A percentile compares a stretch with the other conserved stretches of the same genome.
Evolutionary conservation across 2,113 vertebrate genomes (phyloP).

Genomic region (Nycticorax nycticorax): DNA sequence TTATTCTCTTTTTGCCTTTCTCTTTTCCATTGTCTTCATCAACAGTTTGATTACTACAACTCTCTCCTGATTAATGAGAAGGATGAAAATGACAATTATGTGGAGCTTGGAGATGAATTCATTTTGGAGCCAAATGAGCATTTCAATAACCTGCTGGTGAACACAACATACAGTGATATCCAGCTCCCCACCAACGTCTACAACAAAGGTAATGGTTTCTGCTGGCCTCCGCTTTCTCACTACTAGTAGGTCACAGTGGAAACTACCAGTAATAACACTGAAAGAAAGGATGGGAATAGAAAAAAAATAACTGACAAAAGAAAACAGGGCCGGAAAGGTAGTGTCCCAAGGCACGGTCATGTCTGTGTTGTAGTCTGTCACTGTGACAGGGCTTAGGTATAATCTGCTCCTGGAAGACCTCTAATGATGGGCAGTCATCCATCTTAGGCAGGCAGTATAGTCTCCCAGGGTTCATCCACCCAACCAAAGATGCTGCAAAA

Average conservation of each 20-base stretch:
- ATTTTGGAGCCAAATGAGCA: constrained; percentile 88
- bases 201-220: constrained; percentile 84
- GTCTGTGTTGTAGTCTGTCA: background rate
- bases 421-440: background rate
- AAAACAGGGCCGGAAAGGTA: background rate
- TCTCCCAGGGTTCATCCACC: background rate
- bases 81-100: constrained; percentile 81
- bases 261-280: background rate
- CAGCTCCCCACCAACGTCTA: constrained; percentile 96
- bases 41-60: constrained; percentile 93
- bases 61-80: constrained; percentile 87
- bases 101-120: constrained; percentile 89
- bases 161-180: constrained; percentile 87
- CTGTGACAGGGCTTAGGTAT: background rate
- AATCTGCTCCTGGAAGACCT: background rate
- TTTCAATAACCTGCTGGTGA: constrained; percentile 89
- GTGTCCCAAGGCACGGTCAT: background rate
- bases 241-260: background rate
- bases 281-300: background rate
- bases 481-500: background rate
- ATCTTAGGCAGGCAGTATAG: background rate
- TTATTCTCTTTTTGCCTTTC: background rate
- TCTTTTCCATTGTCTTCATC: background rate
- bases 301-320: background rate
- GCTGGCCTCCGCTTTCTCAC: background rate